Percentiles rank a stretch among this genome's conserved stretches.
Conservation (phyloP, 1,140 invertebrate genomes). For the Caenorhabditis latens region DNA sequence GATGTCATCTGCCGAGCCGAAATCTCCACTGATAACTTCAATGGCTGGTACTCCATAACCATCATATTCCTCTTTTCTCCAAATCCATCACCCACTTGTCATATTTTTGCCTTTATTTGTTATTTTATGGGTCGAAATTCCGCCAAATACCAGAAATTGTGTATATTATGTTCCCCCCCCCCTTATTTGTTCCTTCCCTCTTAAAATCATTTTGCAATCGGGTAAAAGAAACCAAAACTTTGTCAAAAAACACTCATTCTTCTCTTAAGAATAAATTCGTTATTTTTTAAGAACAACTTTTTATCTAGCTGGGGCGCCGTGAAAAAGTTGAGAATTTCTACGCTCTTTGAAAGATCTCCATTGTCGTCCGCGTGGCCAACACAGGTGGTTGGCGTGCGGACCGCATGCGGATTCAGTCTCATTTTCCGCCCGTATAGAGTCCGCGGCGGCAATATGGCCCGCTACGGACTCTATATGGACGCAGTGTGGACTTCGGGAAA, state of each 20-base stretch:
- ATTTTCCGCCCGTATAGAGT: too few species aligned
- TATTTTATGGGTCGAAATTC: constrained; percentile 34
- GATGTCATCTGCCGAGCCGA: constrained; percentile 35
- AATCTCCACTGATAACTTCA: constrained; percentile 44
- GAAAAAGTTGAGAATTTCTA: too few species aligned
- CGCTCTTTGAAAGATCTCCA: too few species aligned
- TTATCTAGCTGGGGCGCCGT: neutral
- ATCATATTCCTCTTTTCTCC: too few species aligned
- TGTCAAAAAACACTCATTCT: neutral
- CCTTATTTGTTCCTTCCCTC: neutral
- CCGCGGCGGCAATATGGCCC: too few species aligned
- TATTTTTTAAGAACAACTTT: constrained; percentile 21
- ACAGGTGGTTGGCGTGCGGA: too few species aligned
- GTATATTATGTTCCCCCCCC: neutral
- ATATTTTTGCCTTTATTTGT: constrained; percentile 44
- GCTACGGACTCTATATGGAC: too few species aligned
- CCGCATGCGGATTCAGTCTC: too few species aligned
- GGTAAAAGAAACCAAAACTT: constrained; percentile 27
- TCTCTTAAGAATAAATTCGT: constrained; percentile 12
- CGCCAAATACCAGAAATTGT: neutral
- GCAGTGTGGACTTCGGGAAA: too few species aligned
- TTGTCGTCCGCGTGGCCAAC: too few species aligned
- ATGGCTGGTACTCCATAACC: constrained; percentile 8
- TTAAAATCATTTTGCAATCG: constrained; percentile 19
- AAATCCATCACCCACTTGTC: neutral